phyloP scores from a whole-genome alignment of 2,797 vertebrate species.

The Cuculus canorus region DNA sequence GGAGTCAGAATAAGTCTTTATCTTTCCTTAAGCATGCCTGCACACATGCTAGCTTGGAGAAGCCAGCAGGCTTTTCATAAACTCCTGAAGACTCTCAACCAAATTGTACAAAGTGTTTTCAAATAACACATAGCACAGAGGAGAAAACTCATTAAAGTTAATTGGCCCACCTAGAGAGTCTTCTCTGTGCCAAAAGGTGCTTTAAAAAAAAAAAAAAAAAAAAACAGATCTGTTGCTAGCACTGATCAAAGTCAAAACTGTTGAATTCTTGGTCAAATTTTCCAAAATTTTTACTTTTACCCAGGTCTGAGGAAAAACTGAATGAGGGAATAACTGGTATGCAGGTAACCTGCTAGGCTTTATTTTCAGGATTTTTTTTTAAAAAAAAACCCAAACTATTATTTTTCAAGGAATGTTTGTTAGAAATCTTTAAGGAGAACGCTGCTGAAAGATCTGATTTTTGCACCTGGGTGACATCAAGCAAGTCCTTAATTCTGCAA shows the following conservation, averaged over 20 bases:
- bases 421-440: background rate
- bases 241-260: background rate
- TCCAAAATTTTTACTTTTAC: background rate
- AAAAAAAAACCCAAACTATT: background rate
- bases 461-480: background rate
- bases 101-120: background rate
- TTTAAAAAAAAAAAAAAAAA: too few relatives aligned
- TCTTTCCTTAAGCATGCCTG: background rate
- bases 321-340: background rate
- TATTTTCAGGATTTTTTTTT: background rate
- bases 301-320: background rate
- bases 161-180: background rate
- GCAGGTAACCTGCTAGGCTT: background rate
- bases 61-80: background rate
- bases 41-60: background rate
- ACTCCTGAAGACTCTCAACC: background rate
- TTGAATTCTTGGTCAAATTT: background rate
- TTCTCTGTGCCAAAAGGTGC: background rate
- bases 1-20: background rate
- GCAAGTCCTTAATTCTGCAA: background rate
- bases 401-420: background rate
- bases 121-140: background rate
- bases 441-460: background rate
- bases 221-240: background rate
- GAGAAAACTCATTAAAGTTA: constrained; percentile 23